phyloP scores from a whole-genome alignment of 2,888 invertebrate genomes.

The Eupithecia exiguata region DNA sequence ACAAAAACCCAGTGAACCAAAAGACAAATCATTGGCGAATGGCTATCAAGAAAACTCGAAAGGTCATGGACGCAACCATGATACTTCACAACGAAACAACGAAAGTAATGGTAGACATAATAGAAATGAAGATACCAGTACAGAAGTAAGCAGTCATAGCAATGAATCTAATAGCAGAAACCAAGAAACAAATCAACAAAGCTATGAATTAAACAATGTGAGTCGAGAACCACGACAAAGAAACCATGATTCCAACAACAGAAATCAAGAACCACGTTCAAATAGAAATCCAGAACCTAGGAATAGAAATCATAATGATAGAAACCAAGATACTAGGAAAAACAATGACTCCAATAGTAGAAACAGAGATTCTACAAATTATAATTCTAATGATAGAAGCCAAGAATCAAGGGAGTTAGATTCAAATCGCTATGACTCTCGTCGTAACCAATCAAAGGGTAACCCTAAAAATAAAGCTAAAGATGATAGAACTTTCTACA shows the following conservation, averaged over 20 bases:
- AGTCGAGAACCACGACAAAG: constrained; percentile 27
- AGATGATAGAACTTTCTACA: constrained; percentile 76
- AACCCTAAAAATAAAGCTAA: constrained; percentile 67
- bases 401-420: constrained; percentile 39
- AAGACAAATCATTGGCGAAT: constrained; percentile 45
- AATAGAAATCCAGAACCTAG: constrained; percentile 39
- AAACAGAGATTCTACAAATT: constrained; percentile 32
- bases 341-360: constrained; percentile 39
- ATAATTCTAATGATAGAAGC: constrained; percentile 26
- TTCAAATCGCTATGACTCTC: constrained; percentile 39
- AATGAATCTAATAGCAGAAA: constrained; percentile 45
- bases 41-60: constrained; percentile 54
- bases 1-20: constrained; percentile 51
- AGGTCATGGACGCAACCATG: constrained; percentile 53
- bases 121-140: constrained; percentile 33
- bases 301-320: constrained; percentile 20
- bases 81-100: constrained; percentile 48
- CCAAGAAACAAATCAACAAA: constrained; percentile 40
- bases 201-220: constrained; percentile 39
- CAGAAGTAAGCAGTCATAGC: constrained; percentile 28
- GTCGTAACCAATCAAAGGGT: constrained; percentile 63
- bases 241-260: constrained; percentile 39
- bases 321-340: constrained; percentile 36
- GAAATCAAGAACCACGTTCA: constrained; percentile 41
- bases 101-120: constrained; percentile 45